Evolutionary conservation across 1,140 invertebrate genomes (phyloP), one percentile per base, ranked within the genome.

Genomic region (Drosophila biarmipes): DNA sequence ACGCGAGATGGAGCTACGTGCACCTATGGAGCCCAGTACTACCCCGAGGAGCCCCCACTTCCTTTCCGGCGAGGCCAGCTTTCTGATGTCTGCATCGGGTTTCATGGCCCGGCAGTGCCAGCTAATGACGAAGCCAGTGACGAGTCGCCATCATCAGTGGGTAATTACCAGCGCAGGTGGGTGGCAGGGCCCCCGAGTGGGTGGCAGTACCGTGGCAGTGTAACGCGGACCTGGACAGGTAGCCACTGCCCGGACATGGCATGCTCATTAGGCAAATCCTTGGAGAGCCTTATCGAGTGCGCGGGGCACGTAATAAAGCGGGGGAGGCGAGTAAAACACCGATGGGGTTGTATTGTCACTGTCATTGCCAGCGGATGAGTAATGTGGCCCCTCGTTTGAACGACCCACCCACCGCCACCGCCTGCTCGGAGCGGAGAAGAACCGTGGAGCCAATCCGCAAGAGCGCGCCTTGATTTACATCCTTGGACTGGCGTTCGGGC

Each of bases 261-360:
- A 75, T 64, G 78, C 82, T 87, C 82, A 86, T 86, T 86, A 86
- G 61, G 61, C 57, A 77, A 87, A 81, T 86, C 82, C 82, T 86
- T 86, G 66, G 82, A 86, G 82, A 82, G 63, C 75, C 40, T 54
- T 75, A 57, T 57, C 45, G 43, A 40, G 42, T 55, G 37, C 12
- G 7, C 12, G 19, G 51, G 34, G 46, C 12, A n/a, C 6, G 12
- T 46, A 24, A 31, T 11, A 29, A 27, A 48, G 31, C n/a, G 17
- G 2, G 6, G 10, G 17, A 49, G 27, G n/a, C n/a, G 34, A 54
- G n/a, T 27, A 31, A 34, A 46, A 40, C 31, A 17, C 12, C 35
- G 34, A 34, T 51, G 66, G 67, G 37, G 53, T 38, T 63, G 35
- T 69, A 67, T 56, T 71, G 67, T 71, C 67, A 71, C 64, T 71